A percentile compares a stretch with the other conserved stretches of the same genome.
Conservation (phyloP, 2,888 invertebrate genomes). For the Lagria hirta region DNA sequence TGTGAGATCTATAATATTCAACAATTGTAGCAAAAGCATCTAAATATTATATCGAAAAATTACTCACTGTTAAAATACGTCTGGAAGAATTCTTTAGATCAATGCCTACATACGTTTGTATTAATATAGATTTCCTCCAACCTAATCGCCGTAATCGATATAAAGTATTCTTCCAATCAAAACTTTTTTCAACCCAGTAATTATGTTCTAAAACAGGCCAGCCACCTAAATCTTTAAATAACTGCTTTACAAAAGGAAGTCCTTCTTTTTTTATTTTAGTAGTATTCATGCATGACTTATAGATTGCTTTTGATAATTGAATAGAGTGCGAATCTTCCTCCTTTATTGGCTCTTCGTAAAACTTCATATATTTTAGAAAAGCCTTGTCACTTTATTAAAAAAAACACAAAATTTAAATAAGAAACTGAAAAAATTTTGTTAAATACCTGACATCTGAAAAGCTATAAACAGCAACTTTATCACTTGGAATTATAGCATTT, state of each 20-base stretch:
- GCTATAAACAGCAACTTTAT: not conserved
- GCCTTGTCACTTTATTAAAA: conserved; percentile 11
- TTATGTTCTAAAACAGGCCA: conserved; percentile 39
- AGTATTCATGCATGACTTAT: conserved; percentile 35
- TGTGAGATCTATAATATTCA: conserved; percentile 32
- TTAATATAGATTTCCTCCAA: conserved; percentile 28
- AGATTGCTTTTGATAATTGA: conserved; percentile 51
- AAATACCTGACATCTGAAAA: conserved; percentile 2
- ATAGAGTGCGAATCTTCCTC: conserved; percentile 51
- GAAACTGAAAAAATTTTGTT: too few relatives aligned
- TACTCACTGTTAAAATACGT: conserved; percentile 16
- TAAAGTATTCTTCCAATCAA: conserved; percentile 32
- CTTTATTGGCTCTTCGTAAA: conserved; percentile 13
- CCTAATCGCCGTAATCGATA: conserved; percentile 26
- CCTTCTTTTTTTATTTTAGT: conserved; percentile 27
- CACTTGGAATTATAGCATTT: conserved; percentile 15
- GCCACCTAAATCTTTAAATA: conserved; percentile 33
- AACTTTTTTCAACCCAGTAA: conserved; percentile 34
- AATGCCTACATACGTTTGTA: conserved; percentile 14
- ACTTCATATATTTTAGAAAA: conserved; percentile 2
- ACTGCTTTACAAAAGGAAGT: conserved; percentile 16
- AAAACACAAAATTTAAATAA: too few relatives aligned
- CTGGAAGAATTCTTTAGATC: conserved; percentile 19
- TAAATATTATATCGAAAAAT: too few relatives aligned
- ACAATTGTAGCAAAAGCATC: too few relatives aligned